Evolutionary conservation across 2,797 vertebrate species (phyloP).

Genomic region (Meriones psammophilus): DNA sequence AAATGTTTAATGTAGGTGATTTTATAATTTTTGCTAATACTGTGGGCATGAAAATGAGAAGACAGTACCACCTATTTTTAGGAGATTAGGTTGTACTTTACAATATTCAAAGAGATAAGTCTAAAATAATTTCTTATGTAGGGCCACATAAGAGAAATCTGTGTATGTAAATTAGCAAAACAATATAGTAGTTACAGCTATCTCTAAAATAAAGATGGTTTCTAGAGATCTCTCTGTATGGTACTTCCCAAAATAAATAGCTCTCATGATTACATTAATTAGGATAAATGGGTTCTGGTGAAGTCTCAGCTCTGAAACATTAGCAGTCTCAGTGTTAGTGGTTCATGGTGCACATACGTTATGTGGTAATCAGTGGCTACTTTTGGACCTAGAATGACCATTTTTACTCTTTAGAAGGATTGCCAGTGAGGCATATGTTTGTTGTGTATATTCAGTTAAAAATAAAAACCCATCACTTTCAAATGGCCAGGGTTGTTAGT

Average conservation of each 20-base stretch:
- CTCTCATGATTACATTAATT: neutral
- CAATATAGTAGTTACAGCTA: neutral
- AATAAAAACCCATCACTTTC: neutral
- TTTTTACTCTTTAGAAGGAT: neutral
- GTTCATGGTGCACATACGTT: neutral
- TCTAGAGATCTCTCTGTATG: neutral
- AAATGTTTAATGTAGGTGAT: neutral
- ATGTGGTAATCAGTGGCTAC: neutral
- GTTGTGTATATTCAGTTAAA: slow-evolving; percentile 7
- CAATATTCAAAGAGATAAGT: neutral
- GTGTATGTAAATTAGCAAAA: neutral
- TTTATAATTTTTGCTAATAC: neutral
- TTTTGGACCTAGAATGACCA: neutral
- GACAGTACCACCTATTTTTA: neutral
- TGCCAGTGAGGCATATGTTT: no score
- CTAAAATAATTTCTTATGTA: no score
- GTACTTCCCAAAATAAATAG: neutral
- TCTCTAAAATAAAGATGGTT: neutral
- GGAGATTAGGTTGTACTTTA: slow-evolving; percentile 40
- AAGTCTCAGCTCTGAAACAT: neutral
- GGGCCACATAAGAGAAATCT: neutral
- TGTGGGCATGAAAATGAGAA: neutral
- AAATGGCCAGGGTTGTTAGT: neutral
- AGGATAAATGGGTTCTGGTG: neutral
- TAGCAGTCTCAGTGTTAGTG: neutral